Percentiles rank a stretch among this genome's conserved stretches.
Conservation (phyloP, 2,113 vertebrate species). For the Lamprologus callipterus region DNA sequence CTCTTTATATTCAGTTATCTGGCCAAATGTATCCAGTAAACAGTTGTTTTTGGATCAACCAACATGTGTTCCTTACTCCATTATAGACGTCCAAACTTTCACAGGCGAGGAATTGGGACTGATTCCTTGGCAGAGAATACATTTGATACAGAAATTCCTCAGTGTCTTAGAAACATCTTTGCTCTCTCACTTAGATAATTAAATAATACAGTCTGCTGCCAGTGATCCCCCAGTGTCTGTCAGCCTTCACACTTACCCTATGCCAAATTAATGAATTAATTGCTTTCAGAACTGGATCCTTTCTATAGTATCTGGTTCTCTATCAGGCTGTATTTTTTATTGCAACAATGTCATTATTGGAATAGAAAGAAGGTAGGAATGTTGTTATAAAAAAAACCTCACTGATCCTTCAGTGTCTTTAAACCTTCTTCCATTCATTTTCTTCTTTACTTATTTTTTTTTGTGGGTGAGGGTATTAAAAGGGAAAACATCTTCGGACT, state of each 20-base stretch:
- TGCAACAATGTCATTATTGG: not conserved
- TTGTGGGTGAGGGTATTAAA: not conserved
- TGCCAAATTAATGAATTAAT: slow-evolving; percentile 6
- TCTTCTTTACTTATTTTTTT: not conserved
- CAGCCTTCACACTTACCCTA: slow-evolving; percentile 5
- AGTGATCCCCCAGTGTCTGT: slow-evolving; percentile 5
- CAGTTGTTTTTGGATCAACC: not conserved
- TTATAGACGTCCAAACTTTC: not conserved
- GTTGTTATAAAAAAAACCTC: not conserved
- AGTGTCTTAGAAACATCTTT: not conserved
- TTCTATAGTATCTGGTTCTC: not conserved
- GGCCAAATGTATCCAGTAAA: not conserved
- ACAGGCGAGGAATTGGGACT: not conserved
- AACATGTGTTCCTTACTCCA: not conserved
- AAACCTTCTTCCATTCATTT: not conserved
- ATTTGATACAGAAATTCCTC: not conserved
- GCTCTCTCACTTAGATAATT: slow-evolving; percentile 21
- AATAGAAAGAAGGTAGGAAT: not conserved
- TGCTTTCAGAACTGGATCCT: not conserved
- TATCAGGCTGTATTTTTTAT: not conserved
- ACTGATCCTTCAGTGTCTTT: not conserved
- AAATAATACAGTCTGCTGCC: slow-evolving; percentile 5
- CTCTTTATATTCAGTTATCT: not conserved
- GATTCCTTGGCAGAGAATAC: no score
- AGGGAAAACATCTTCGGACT: not conserved